Conservation (phyloP, 2,888 invertebrate species). For the Ariolimax columbianus region DNA sequence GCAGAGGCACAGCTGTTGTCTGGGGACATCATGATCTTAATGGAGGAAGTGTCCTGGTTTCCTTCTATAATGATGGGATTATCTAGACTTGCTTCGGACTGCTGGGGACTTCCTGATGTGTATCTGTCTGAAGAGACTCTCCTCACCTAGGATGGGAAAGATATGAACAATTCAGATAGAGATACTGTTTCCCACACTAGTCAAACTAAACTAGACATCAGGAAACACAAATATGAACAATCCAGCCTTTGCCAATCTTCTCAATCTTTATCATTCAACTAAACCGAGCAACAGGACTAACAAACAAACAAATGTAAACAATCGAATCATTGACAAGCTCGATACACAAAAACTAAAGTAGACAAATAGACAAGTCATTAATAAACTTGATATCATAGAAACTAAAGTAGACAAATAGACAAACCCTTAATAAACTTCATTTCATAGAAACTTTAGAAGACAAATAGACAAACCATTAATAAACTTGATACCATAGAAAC, state of each 20-base stretch:
- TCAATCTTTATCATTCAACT: background rate
- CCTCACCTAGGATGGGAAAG: constrained; percentile 24
- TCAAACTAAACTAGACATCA: too few relatives aligned
- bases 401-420: too few relatives aligned
- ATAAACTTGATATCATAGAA: too few relatives aligned
- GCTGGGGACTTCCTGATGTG: background rate
- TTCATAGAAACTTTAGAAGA: too few relatives aligned
- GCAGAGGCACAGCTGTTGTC: constrained; percentile 62
- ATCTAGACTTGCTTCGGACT: constrained; percentile 52
- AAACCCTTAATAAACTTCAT: too few relatives aligned
- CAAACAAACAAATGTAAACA: background rate
- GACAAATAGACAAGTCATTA: too few relatives aligned
- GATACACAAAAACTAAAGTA: too few relatives aligned
- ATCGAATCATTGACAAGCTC: too few relatives aligned
- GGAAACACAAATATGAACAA: background rate
- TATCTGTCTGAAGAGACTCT: constrained; percentile 43
- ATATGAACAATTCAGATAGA: too few relatives aligned
- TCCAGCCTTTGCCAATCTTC: background rate
- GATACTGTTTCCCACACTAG: too few relatives aligned
- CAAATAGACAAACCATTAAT: too few relatives aligned
- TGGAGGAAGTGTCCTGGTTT: constrained; percentile 59
- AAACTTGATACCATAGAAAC: too few relatives aligned
- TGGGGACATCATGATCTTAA: constrained; percentile 69
- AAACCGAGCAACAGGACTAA: background rate
- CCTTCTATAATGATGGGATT: constrained; percentile 55